Evolutionary conservation across 1,140 invertebrate genomes (phyloP).

Genomic region (Scaptomyza graminum): DNA sequence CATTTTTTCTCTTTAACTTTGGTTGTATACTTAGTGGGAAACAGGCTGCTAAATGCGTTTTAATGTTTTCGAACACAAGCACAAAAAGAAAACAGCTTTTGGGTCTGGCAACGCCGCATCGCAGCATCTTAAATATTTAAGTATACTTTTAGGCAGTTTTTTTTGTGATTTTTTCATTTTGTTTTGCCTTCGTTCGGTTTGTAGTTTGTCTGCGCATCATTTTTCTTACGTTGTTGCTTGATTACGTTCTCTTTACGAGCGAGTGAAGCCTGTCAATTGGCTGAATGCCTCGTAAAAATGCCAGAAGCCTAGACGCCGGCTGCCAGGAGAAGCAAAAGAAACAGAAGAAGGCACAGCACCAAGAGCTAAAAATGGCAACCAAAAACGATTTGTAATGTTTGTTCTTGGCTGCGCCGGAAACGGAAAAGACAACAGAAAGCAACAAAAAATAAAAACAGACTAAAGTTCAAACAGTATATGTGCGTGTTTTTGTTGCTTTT

Average conservation of each 20-base stretch:
- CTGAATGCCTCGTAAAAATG: slow-evolving; percentile 83
- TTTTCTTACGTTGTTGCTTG: slow-evolving; percentile 74
- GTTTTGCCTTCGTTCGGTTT: slow-evolving; percentile 40
- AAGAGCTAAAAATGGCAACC: slow-evolving; percentile 33
- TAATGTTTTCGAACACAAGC: slow-evolving; percentile 65
- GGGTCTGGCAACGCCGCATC: slow-evolving; percentile 37
- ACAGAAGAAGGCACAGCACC: not conserved
- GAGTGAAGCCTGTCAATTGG: slow-evolving; percentile 83
- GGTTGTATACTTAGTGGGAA: slow-evolving; percentile 31
- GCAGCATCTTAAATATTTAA: slow-evolving; percentile 70
- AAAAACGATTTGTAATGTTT: slow-evolving; percentile 81
- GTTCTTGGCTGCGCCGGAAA: slow-evolving; percentile 72
- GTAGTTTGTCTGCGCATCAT: slow-evolving; percentile 76
- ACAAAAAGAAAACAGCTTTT: slow-evolving; percentile 26
- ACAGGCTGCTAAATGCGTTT: slow-evolving; percentile 75
- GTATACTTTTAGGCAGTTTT: slow-evolving; percentile 65
- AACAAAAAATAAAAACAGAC: slow-evolving; percentile 50
- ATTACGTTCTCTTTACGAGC: slow-evolving; percentile 80
- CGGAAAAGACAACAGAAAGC: slow-evolving; percentile 71
- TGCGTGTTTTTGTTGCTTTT: slow-evolving; percentile 57
- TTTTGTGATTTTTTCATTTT: slow-evolving; percentile 6
- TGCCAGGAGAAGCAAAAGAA: too few species aligned
- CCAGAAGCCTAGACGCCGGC: slow-evolving; percentile 65
- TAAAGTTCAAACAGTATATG: slow-evolving; percentile 13
- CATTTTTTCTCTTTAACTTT: slow-evolving; percentile 32